These are phyloP conservation scores for Mythimna lalbum DNA, from an alignment of 2,888 invertebrate genomes.

Conservation along the genomic window DNA sequence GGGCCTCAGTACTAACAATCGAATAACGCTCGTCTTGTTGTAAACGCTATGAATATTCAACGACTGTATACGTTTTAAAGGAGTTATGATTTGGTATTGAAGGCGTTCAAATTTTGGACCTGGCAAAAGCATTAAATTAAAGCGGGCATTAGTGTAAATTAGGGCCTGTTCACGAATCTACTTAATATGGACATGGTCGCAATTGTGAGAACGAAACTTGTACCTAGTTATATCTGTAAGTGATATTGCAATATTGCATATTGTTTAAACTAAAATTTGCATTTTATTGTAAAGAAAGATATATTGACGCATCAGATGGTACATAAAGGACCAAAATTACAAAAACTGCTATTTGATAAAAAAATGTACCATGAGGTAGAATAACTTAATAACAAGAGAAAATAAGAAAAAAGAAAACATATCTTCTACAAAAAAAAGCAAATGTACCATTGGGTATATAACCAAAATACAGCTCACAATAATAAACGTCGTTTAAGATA, in stretches of 20 bases:
- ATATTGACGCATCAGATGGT: too few species aligned
- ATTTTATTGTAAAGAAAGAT: too few species aligned
- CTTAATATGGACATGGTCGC: conserved; percentile 11
- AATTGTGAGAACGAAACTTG: background rate
- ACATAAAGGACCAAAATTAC: too few species aligned
- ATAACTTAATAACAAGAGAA: too few species aligned
- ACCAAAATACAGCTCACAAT: background rate
- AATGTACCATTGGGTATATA: background rate
- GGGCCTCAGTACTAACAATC: conserved; percentile 35
- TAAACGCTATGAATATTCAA: conserved; percentile 64
- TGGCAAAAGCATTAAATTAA: conserved; percentile 30
- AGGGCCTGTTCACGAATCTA: conserved; percentile 33
- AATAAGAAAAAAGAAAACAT: too few species aligned
- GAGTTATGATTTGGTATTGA: conserved; percentile 54
- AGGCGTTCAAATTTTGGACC: conserved; percentile 47
- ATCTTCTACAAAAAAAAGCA: too few species aligned
- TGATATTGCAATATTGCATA: background rate
- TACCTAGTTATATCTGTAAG: background rate
- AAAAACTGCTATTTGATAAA: too few species aligned
- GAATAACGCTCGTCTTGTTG: conserved; percentile 54
- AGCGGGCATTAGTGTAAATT: conserved; percentile 35
- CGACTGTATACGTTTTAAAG: conserved; percentile 53
- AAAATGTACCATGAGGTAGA: too few species aligned
- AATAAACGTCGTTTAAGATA: background rate
- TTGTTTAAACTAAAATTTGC: too few species aligned